A percentile compares a stretch with the other conserved stretches of the same genome.
Evolutionary conservation across 2,113 vertebrate genomes (phyloP).

Genomic region (Megalops atlanticus): DNA sequence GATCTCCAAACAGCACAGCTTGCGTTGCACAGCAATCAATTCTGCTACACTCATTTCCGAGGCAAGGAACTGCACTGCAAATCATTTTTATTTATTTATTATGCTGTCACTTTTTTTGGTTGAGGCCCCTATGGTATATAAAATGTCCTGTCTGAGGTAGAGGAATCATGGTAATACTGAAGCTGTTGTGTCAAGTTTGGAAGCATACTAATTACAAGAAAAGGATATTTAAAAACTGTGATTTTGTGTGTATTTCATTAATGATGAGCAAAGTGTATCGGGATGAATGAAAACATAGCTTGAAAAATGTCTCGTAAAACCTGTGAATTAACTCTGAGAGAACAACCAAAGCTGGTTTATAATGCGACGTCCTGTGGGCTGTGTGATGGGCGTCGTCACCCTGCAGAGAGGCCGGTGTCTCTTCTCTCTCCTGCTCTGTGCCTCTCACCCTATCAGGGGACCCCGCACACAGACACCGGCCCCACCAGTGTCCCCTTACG

Average conservation of each 20-base stretch:
- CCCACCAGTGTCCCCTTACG: not conserved
- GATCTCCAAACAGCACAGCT: no score
- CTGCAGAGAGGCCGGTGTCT: not conserved
- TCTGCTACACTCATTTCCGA: no score
- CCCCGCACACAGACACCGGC: not conserved
- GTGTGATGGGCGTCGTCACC: not conserved
- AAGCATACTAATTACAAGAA: not conserved
- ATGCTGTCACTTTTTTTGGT: no score
- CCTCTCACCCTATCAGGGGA: not conserved
- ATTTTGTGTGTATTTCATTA: not conserved
- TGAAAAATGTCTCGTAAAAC: no score
- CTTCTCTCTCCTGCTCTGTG: not conserved
- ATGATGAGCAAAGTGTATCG: not conserved
- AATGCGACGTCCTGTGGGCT: not conserved
- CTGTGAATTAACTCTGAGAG: no score
- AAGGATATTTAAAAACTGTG: not conserved
- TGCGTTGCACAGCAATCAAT: no score
- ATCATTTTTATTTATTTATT: no score
- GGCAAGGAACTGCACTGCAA: no score
- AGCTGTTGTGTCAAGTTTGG: not conserved
- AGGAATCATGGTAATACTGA: not conserved
- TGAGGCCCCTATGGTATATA: no score
- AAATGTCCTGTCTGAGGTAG: no score
- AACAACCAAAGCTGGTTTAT: not conserved
- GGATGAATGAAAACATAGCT: no score